Evolutionary conservation across 2,113 vertebrate genomes (phyloP), one percentile per base, ranked within the genome.

Genomic region (Blennius ocellaris): DNA sequence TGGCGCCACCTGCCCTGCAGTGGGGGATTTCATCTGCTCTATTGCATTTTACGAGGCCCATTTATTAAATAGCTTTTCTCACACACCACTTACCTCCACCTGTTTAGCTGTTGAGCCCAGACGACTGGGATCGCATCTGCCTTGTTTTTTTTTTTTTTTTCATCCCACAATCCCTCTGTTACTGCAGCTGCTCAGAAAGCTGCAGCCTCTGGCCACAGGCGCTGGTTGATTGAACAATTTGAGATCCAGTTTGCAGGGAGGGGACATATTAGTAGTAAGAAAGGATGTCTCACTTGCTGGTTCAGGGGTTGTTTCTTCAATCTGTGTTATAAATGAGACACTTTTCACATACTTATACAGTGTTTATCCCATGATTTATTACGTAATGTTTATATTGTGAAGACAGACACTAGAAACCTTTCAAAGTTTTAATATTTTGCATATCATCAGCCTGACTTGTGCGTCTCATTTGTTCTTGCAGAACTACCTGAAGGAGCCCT

Each of bases 401-500:
- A 30, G 21, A 4, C 21, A 30, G 21, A 30, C 21, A 30, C 21
- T 30, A 30, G 21, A 45, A 44, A 43, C 14, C 36, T 16, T 37
- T 16, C 7, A 60, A 44, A 14, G 8, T 30, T 16, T 65, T 41
- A 16, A 17, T 54, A 41, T 68, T 47, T 4, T 45, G 6, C 17
- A 5, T 30, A 7, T 41, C 37, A 16, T 12, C 5, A 16, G 21
- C 7, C 45, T 36, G 1, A 47, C 48, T 12, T 61, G 2, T 10
- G 1, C 39, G 8, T 51, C 17, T 9, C 17, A n/a, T 63, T 47
- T 83, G 5, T 54, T 7, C 81, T 63, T 37, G 21, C 37, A 91
- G 89, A 92, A 88, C 69, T 92, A 99, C 87, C 95, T 99, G 93
- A 95, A 96, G 82, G 97, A 98, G 61, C 96, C 98, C 80, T 99